Percentiles rank a stretch among this genome's conserved stretches.
These are phyloP conservation scores for Cladopsammia gracilis DNA, from an alignment of 64 coral and sea anemone genomes.

Conservation along the genomic window DNA sequence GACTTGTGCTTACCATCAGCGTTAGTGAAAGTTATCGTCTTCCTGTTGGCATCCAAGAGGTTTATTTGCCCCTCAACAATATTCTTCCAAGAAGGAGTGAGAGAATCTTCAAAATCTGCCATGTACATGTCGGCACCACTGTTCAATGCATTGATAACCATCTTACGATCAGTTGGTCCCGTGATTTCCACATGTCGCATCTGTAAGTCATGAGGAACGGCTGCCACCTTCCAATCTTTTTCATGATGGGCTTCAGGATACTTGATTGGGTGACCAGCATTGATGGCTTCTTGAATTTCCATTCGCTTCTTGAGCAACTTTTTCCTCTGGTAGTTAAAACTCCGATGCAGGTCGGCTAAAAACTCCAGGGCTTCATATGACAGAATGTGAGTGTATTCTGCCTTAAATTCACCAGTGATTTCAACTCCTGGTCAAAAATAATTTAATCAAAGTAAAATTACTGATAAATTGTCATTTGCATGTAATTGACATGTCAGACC, in stretches of 20 bases:
- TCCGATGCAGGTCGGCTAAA: constrained; percentile 91
- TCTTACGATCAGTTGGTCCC: constrained; percentile 95
- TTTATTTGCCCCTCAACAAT: constrained; percentile 93
- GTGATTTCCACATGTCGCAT: constrained; percentile 98
- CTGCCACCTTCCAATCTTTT: constrained; percentile 90
- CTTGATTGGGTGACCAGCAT: constrained; percentile 69
- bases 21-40: constrained; percentile 86
- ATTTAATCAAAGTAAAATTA: no score
- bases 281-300: constrained; percentile 83
- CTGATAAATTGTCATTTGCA: no score
- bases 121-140: constrained; percentile 98
- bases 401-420: constrained; percentile 86
- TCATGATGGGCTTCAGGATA: constrained; percentile 91
- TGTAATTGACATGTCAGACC: no score
- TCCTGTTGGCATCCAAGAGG: constrained; percentile 87
- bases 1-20: constrained; percentile 76
- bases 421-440: constrained; percentile 73
- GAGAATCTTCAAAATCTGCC: constrained; percentile 99
- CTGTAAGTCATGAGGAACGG: constrained; percentile 95
- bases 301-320: constrained; percentile 91
- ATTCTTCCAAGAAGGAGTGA: constrained; percentile 95
- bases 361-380: constrained; percentile 93
- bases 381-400: constrained; percentile 77
- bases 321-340: constrained; percentile 94
- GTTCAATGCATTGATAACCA: constrained; percentile 99